phyloP scores from a whole-genome alignment of 2,113 vertebrate species.

The Cnemophilus loriae region DNA sequence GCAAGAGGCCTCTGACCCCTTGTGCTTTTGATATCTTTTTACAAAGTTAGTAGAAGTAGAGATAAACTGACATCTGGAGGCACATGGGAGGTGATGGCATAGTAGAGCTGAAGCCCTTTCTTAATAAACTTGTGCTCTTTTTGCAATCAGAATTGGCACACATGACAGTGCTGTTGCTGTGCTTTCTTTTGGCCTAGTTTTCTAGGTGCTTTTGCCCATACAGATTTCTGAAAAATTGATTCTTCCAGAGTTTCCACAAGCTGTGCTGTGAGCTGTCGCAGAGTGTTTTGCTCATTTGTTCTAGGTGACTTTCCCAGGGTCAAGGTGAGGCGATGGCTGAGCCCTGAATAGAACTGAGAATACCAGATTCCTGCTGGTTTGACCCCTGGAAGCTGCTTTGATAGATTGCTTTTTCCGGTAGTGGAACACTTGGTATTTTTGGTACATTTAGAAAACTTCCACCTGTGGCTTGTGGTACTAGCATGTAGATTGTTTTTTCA shows the following conservation, averaged over 20 bases:
- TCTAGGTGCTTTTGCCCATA: background rate
- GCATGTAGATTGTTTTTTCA: background rate
- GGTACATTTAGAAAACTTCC: background rate
- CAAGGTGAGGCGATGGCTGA: background rate
- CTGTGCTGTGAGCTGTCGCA: background rate
- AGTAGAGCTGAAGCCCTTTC: background rate
- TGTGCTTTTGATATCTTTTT: background rate
- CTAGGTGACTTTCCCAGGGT: background rate
- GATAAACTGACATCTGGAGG: background rate
- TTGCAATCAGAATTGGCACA: background rate
- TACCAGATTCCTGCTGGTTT: background rate
- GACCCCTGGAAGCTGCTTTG: background rate
- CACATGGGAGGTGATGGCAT: background rate
- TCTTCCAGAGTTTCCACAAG: background rate
- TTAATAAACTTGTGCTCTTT: background rate
- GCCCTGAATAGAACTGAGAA: background rate
- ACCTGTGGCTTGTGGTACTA: background rate
- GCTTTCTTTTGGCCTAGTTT: background rate
- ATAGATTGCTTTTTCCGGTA: background rate
- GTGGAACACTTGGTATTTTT: background rate
- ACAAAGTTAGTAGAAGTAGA: background rate
- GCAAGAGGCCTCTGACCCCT: background rate
- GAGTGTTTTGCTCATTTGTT: background rate
- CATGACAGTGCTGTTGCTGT: background rate
- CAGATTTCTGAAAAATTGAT: background rate